Evolutionary conservation across 1,140 invertebrate species (phyloP), one percentile per base, ranked within the genome.

Genomic region (Drosophila subpulchrella): DNA sequence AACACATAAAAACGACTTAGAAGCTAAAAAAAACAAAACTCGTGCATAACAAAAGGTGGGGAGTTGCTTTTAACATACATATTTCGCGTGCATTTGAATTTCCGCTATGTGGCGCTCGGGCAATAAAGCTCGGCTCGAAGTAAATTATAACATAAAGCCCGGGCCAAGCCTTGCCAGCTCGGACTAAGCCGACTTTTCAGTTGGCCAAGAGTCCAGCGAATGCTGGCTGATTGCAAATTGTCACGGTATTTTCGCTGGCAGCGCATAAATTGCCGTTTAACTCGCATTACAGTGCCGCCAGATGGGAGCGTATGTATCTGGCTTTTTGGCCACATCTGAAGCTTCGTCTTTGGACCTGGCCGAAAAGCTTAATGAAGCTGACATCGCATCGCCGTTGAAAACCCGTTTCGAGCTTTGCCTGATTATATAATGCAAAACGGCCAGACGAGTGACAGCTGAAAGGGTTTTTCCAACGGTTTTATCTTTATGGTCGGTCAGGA

Each of bases 221-320:
- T 73, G 58, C 65, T 72, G 47, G 83, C 84, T 88, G 84, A 88
- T 89, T 84, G 84, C 85, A 84, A 89, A 88, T 88, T 88, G 84
- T 89, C 85, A 89, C 85, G 85, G 84, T 89, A 88, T 88, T 86
- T 88, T 89, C 67, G 74, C 84, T 66, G 80, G 85, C 86, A 89
- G 84, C 84, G 74, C 85, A 90, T 90, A 89, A 89, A 89, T 89
- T 90, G 73, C 61, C 73, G 85, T 80, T 84, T 80, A 89, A 84
- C 65, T 79, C 65, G 72, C 61, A 57, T 78, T 67, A 62, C 75
- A 63, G 65, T 78, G 62, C 58, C 27, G 42, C 41, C 17, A 41
- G 44, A 58, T 71, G 53, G 65, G 42, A 71, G 53, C 58, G 61
- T 78, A 81, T 85, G 85, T 85, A 86, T 86, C 78, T 78, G 63